Conservation (phyloP, 2,888 invertebrate species). For the Apodemia duryi region DNA sequence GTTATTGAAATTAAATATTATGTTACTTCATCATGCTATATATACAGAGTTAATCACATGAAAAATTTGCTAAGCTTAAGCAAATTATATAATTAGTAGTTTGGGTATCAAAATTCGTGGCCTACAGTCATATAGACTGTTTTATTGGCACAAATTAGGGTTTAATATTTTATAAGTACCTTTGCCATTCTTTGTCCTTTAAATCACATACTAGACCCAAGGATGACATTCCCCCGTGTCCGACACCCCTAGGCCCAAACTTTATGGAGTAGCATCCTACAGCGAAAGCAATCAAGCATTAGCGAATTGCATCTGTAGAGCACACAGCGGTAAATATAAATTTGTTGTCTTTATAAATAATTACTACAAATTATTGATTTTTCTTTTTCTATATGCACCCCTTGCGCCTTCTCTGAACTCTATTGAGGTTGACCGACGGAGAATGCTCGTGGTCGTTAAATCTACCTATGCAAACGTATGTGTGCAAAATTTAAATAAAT, state of each 20-base stretch:
- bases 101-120: conserved; percentile 28
- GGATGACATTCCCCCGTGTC: conserved; percentile 93
- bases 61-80: conserved; percentile 29
- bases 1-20: conserved; percentile 13
- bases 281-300: conserved; percentile 72
- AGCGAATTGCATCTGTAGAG: conserved; percentile 54
- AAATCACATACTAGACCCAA: conserved; percentile 92
- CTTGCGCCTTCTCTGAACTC: too few relatives aligned
- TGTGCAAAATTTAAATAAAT: too few relatives aligned
- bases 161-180: conserved; percentile 68
- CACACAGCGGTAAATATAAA: conserved; percentile 44
- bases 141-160: conserved; percentile 34
- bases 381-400: too few relatives aligned
- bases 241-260: conserved; percentile 96
- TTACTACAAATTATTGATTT: background rate
- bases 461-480: too few relatives aligned
- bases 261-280: conserved; percentile 97
- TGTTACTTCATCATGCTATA: conserved; percentile 29
- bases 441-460: too few relatives aligned
- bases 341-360: background rate
- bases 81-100: conserved; percentile 37
- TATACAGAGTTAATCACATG: conserved; percentile 17
- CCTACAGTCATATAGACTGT: conserved; percentile 47
- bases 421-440: too few relatives aligned
- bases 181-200: conserved; percentile 87